phyloP scores from a whole-genome alignment of 37 sponge, comb jelly and placozoan genomes.

The Ephydatia muelleri region DNA sequence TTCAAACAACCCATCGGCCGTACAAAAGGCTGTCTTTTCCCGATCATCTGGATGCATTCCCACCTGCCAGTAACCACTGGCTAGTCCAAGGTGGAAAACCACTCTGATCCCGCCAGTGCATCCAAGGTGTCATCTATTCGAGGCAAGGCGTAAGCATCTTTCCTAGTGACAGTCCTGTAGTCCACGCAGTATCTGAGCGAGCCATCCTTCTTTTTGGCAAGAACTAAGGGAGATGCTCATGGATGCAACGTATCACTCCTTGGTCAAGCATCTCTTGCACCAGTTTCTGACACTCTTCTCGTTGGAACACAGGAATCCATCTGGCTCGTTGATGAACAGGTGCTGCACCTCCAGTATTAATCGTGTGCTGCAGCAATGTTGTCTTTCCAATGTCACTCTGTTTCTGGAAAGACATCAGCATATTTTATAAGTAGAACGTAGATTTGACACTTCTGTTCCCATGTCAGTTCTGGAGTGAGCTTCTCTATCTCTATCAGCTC shows the following conservation, averaged over 20 bases:
- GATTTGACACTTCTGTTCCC: not conserved
- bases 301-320: not conserved
- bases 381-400: not conserved
- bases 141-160: conserved; percentile 14
- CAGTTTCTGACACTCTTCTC: not conserved
- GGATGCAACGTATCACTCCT: too few relatives aligned
- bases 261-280: conserved; percentile 6
- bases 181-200: conserved; percentile 13
- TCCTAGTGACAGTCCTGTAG: conserved; percentile 9
- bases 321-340: not conserved
- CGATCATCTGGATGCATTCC: not conserved
- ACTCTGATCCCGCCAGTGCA: conserved; percentile 6
- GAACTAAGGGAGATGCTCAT: conserved; percentile 17
- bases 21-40: not conserved
- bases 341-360: not conserved
- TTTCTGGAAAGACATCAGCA: not conserved
- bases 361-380: not conserved
- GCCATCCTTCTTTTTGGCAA: conserved; percentile 19
- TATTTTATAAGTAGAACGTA: not conserved
- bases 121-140: conserved; percentile 16
- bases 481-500: too few relatives aligned
- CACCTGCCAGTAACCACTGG: conserved; percentile 7
- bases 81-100: conserved; percentile 5
- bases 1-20: conserved; percentile 1
- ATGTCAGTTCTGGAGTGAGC: too few relatives aligned